These are phyloP conservation scores for Dendrolimus kikuchii DNA, from an alignment of 1,140 invertebrate genomes.

Conservation along the genomic window DNA sequence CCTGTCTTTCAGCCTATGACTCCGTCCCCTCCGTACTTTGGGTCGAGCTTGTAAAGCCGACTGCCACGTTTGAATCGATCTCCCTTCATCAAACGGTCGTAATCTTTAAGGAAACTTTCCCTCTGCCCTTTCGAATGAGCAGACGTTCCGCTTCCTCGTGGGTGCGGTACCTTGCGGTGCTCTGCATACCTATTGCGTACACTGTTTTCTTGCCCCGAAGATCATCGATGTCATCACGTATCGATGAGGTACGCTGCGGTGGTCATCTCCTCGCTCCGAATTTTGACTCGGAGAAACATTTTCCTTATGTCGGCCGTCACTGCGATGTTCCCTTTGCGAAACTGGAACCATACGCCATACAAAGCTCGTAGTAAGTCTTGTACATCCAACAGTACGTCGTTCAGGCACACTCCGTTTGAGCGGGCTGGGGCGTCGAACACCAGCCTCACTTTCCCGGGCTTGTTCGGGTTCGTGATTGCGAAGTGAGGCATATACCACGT, in stretches of 20 bases:
- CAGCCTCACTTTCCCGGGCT: constrained; percentile 23
- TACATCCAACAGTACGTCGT: constrained; percentile 25
- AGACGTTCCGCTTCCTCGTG: too few species aligned
- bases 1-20: too few species aligned
- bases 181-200: constrained; percentile 40
- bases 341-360: constrained; percentile 30
- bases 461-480: constrained; percentile 25
- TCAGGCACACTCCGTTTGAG: constrained; percentile 19
- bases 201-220: constrained; percentile 32
- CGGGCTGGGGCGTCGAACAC: constrained; percentile 39
- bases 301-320: constrained; percentile 39
- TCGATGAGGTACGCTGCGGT: not conserved
- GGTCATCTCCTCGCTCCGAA: constrained; percentile 21
- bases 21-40: too few species aligned
- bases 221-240: constrained; percentile 37
- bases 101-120: too few species aligned
- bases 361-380: constrained; percentile 26
- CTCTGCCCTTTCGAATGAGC: too few species aligned
- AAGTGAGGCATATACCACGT: constrained; percentile 42
- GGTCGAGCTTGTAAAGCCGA: too few species aligned
- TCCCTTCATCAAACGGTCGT: too few species aligned
- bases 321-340: constrained; percentile 25
- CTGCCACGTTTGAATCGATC: too few species aligned
- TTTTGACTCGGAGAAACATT: constrained; percentile 45
- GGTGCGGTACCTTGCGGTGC: constrained; percentile 25